phyloP scores from a whole-genome alignment of 2,113 vertebrate species.

The Macquaria australasica region DNA sequence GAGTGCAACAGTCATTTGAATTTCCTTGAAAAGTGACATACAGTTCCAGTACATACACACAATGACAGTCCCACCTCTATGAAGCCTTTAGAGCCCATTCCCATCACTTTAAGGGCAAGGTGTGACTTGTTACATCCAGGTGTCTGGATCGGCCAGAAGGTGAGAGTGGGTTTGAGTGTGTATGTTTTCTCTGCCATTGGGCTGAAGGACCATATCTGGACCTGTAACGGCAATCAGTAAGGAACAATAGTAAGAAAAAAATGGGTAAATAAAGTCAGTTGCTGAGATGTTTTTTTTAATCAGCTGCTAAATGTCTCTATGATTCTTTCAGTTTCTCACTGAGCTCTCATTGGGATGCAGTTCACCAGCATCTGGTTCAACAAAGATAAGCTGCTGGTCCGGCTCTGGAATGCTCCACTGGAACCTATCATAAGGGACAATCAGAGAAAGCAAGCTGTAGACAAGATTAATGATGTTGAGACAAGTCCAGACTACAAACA shows the following conservation, averaged over 20 bases:
- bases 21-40: not conserved
- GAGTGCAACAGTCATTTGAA: not conserved
- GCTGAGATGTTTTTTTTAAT: not conserved
- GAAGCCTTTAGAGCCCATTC: slow-evolving; percentile 80
- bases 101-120: slow-evolving; percentile 85
- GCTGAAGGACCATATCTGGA: slow-evolving; percentile 90
- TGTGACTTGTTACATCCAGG: slow-evolving; percentile 62
- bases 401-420: slow-evolving; percentile 87
- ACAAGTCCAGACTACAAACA: slow-evolving; percentile 24
- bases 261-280: not conserved
- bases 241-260: not conserved
- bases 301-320: not conserved
- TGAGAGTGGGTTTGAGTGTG: slow-evolving; percentile 82
- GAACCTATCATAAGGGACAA: slow-evolving; percentile 78
- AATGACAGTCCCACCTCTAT: slow-evolving; percentile 80
- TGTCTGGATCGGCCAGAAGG: slow-evolving; percentile 82
- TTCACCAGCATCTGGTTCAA: slow-evolving; percentile 85
- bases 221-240: slow-evolving; percentile 76
- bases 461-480: slow-evolving; percentile 20
- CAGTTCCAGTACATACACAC: not conserved
- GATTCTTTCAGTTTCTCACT: slow-evolving; percentile 78
- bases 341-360: slow-evolving; percentile 90
- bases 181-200: slow-evolving; percentile 87
- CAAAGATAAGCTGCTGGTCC: slow-evolving; percentile 83
- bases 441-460: slow-evolving; percentile 40